phyloP scores from a whole-genome alignment of 1,140 invertebrate genomes.

The Hormaphis cornu region DNA sequence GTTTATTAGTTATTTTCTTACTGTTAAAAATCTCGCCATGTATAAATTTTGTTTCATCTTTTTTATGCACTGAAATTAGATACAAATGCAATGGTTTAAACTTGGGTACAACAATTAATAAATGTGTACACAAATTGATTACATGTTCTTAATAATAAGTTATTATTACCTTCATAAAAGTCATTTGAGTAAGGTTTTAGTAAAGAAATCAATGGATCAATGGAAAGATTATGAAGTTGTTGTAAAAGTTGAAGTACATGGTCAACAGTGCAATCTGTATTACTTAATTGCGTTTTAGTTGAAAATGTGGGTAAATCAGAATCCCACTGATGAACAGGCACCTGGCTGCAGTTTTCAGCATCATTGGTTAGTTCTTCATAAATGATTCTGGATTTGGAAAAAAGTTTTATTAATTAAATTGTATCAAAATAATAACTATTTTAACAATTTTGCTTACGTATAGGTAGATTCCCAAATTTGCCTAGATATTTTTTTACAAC shows the following conservation, averaged over 20 bases:
- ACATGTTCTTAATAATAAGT: too few species aligned
- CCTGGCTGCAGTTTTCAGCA: constrained; percentile 35
- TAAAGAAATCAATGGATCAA: constrained; percentile 18
- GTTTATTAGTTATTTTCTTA: constrained; percentile 88
- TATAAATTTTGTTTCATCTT: constrained; percentile 10
- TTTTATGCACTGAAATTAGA: not conserved
- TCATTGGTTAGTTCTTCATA: constrained; percentile 60
- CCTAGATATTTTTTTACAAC: constrained; percentile 68
- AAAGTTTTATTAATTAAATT: not conserved
- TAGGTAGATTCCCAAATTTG: constrained; percentile 92
- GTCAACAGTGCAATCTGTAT: constrained; percentile 60
- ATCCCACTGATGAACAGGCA: constrained; percentile 13
- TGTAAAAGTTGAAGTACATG: constrained; percentile 72
- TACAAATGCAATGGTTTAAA: not conserved
- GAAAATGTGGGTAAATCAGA: constrained; percentile 28
- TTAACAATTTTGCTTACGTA: constrained; percentile 49
- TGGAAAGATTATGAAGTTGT: constrained; percentile 56
- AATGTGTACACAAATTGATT: too few species aligned
- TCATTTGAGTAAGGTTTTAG: constrained; percentile 16
- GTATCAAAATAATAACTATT: not conserved
- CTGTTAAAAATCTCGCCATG: constrained; percentile 70
- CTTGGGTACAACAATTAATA: too few species aligned
- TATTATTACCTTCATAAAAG: constrained; percentile 2
- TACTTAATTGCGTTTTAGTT: constrained; percentile 22
- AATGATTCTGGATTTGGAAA: constrained; percentile 53